These are phyloP conservation scores for Taurulus bubalis DNA, from an alignment of 2,113 vertebrate genomes.

Conservation along the genomic window DNA sequence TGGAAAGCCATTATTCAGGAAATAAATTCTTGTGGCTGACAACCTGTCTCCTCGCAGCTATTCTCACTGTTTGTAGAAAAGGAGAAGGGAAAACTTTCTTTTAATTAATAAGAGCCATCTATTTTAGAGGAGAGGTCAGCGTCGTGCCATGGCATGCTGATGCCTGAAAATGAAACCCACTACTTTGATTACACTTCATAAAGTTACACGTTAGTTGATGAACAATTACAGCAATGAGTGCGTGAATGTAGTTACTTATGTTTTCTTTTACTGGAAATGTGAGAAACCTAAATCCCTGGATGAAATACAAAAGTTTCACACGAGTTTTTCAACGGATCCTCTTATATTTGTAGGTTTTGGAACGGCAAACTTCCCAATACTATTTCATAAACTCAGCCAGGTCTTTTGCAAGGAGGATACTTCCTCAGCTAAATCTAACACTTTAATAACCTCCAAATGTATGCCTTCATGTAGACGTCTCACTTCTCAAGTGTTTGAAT, in stretches of 20 bases:
- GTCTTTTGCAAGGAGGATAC: neutral
- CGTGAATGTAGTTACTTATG: neutral
- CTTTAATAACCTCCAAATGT: conserved; percentile 29
- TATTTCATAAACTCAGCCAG: conserved; percentile 9
- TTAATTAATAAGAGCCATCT: no score
- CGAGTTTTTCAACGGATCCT: conserved; percentile 10
- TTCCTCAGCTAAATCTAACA: neutral
- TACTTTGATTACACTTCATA: neutral
- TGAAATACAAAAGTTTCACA: neutral
- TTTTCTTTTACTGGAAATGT: conserved; percentile 15
- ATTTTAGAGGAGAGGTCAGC: conserved; percentile 26
- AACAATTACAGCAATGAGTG: neutral
- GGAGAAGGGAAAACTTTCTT: neutral
- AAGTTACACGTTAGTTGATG: conserved; percentile 1
- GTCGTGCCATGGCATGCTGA: neutral
- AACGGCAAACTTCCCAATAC: neutral
- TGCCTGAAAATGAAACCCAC: neutral
- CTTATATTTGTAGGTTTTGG: neutral
- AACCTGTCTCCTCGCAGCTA: conserved; percentile 49
- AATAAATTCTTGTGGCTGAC: conserved; percentile 55
- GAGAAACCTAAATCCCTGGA: neutral
- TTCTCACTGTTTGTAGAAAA: conserved; percentile 31
- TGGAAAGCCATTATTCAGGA: conserved; percentile 41
- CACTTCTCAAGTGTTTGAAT: conserved; percentile 21
- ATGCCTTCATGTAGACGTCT: conserved; percentile 1